Percentiles rank a stretch among this genome's conserved stretches.
phyloP scores from a whole-genome alignment of 2,113 vertebrate genomes.

The Pongo pygmaeus region DNA sequence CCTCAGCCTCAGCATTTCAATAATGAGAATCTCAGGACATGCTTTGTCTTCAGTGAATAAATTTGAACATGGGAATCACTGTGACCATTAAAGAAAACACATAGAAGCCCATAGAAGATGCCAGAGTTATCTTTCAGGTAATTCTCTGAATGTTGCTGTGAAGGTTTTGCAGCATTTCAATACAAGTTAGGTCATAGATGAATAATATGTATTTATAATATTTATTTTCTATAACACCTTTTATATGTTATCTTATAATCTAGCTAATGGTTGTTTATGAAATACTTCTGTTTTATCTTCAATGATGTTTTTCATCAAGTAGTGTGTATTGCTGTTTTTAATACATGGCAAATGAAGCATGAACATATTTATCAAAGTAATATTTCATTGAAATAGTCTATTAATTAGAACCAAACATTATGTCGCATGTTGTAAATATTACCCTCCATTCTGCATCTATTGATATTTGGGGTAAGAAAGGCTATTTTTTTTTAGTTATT shows the following conservation, averaged over 20 bases:
- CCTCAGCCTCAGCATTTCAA: not conserved
- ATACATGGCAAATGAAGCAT: not conserved
- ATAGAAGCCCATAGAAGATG: not conserved
- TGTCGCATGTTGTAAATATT: not conserved
- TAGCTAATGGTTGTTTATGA: not conserved
- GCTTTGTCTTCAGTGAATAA: not conserved
- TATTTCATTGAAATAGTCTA: not conserved
- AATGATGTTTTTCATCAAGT: not conserved
- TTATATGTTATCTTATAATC: not conserved
- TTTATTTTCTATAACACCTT: not conserved
- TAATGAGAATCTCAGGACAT: not conserved
- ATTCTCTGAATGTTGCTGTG: rapidly evolving
- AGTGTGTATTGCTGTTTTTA: not conserved
- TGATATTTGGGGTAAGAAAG: not conserved
- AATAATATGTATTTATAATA: not conserved
- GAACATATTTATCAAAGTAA: not conserved
- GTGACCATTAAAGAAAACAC: not conserved
- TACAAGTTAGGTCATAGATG: not conserved
- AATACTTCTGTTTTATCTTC: not conserved
- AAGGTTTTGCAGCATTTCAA: not conserved
- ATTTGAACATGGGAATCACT: not conserved
- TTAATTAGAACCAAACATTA: not conserved
- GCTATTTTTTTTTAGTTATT: not conserved
- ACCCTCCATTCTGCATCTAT: not conserved
- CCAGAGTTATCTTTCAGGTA: not conserved